Evolutionary conservation across 2,797 vertebrate species (phyloP), one percentile per base, ranked within the genome.

Genomic region (Enteromius trimaculatus): DNA sequence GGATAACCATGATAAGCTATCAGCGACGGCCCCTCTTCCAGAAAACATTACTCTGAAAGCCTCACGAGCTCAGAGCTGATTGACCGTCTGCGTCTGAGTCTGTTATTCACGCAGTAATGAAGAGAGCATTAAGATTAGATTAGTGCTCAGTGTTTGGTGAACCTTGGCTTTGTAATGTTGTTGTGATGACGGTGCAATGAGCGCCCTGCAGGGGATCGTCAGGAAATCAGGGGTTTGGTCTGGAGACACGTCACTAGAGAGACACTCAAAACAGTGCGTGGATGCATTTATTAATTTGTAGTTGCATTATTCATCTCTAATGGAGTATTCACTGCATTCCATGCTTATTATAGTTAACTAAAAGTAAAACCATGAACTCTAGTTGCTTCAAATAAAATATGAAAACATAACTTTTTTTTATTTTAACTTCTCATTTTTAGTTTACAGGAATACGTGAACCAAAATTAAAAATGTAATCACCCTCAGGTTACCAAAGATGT

Each of bases 1-100:
- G 66, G 66, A 60, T 60, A 71, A 71, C 68, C 51, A 23, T 23
- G 79, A 80, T 71, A 47, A 60, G 53, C 23, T 60, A 80, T 71
- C 79, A 71, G 37, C 21, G 11, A 6, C 4, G 11, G 37, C 79
- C 60, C 39, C 6, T 44, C 23, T 42, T 71, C 51, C 39, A 80
- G 78, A 58, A 80, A 80, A 80, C 79, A 47, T 71, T 55, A 44
- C 11, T 80, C 6, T 21, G 49, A 55, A 80, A 62, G 7, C 14
- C 14, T 44, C 39, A 62, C 9, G 9, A 55, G 44, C 29, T 62
- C 75, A 53, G 47, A 14, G 6, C 16, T 42, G 66, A 37, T 31
- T 37, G 13, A 16, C 6, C 21, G 23, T 64, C 58, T 77, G 4
- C 29, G 31, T 79, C 77, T 69, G 64, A 79, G 31, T 16, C 4